Evolutionary conservation across 2,797 vertebrate genomes (phyloP), one percentile per base, ranked within the genome.

Genomic region (Hoplostethus atlanticus): DNA sequence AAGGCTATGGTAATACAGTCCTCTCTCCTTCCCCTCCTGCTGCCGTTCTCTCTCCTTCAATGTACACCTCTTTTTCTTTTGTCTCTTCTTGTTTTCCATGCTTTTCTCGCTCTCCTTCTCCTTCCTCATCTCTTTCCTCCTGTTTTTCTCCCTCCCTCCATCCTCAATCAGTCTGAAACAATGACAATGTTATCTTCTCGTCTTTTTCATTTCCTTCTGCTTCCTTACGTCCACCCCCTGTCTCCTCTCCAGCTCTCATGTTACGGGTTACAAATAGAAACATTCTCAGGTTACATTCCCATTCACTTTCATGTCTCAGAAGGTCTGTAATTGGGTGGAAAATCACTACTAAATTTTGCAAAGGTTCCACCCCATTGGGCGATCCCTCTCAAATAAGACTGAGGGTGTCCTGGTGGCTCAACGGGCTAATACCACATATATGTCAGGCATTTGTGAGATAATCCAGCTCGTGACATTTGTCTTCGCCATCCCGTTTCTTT

Each of bases 231-330:
- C 34, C 52, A 25, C 21, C 47, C 5, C 38, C 25, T 2, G 48
- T 66, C 46, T 66, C 40, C 4, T 28, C 16, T 44, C 11, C 44
- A 53, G 63, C 51, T 71, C 38, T 80, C 15, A 5, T 61, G 3
- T 66, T 73, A 21, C 46, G 21, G 1, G 1, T 64, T 34, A 1
- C 64, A 63, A 76, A 64, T 55, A 66, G 61, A 80, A 62, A 54
- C 57, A 36, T 53, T 77, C 64, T 78, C 64, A 65, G 17, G 48
- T 77, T 64, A 70, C 75, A 51, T 51, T 50, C 11, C 53, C 64
- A 62, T 64, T 46, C 56, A 38, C 28, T 44, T 42, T 46, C 59
- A 58, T 68, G 47, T 76, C 62, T 72, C 48, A 64, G n/a, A 60
- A 12, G 17, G 53, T 0, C 66, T 69, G 13, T 44, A 70, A 50